Evolutionary conservation across 2,113 vertebrate genomes (phyloP), one percentile per base, ranked within the genome.

Genomic region (Meriones unguiculatus): DNA sequence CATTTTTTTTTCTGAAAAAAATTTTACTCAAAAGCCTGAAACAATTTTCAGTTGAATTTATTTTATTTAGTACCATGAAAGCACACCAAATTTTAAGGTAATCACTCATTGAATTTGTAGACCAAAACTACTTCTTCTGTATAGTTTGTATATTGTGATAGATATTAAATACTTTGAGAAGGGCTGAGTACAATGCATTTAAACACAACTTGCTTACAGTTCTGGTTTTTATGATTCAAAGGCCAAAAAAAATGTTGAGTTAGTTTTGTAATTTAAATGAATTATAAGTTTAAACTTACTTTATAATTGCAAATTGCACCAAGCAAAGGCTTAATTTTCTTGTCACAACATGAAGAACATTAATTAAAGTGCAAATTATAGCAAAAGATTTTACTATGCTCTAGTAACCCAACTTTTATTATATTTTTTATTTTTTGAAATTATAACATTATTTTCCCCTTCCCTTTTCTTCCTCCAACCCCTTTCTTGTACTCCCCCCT

Each of bases 261-360:
- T n/a, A 87, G 90, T 76, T 96, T 73, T 82, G 89, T 95, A 78
- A 95, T 93, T 97, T 98, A 92, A 97, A 95, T 97, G 78, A 94
- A 86, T 90, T 97, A 10, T 93, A 87, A 73, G 25, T 80, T 97
- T 97, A 95, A 98, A 95, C 93, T 80, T 81, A 76, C 30, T 85
- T 91, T n/a, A 90, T 93, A 95, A 97, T 97, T 77, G 65, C 82
- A 96, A 76, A 76, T 95, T 76, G 57, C 28, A 75, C 10, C 28
- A 75, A 75, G 78, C 69, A 96, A 80, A 17, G 11, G 59, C 78
- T 96, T 86, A 95, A 75, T 91, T 89, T 97, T 95, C 95, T 96
- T 90, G 84, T 95, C 89, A 96, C 22, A 96, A 65, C 41, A 95
- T 65, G 86, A 28, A 96, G 87, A 93, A 88, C 50, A 54, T 96